Evolutionary conservation across 2,888 invertebrate species (phyloP).

Genomic region (Neoitamus cyanurus): DNA sequence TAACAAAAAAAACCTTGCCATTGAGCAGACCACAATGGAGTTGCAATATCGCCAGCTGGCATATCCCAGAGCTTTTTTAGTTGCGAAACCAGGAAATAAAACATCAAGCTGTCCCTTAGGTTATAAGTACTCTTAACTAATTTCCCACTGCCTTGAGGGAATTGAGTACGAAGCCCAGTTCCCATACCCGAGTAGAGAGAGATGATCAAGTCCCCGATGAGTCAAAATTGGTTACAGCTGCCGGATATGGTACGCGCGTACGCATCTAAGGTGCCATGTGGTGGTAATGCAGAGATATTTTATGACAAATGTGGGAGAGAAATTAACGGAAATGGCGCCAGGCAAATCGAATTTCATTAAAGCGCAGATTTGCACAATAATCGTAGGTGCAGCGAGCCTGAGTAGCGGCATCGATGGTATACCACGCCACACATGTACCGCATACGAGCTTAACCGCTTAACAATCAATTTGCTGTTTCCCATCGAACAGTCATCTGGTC

Average conservation of each 20-base stretch:
- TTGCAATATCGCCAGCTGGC: background rate
- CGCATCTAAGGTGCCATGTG: background rate
- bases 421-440: background rate
- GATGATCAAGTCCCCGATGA: background rate
- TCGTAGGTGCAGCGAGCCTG: background rate
- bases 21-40: background rate
- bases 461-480: conserved; percentile 16
- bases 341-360: conserved; percentile 11
- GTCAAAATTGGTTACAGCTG: background rate
- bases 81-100: background rate
- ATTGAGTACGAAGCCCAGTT: background rate
- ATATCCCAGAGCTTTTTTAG: background rate
- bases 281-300: background rate
- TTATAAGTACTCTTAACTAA: background rate
- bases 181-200: background rate
- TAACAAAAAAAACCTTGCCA: background rate
- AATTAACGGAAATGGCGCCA: conserved; percentile 24
- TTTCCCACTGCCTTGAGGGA: background rate
- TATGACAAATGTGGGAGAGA: conserved; percentile 8
- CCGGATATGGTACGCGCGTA: background rate
- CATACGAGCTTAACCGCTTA: background rate
- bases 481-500: background rate
- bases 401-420: background rate
- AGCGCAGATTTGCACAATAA: conserved; percentile 17
- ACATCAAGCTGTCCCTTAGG: background rate